These are phyloP conservation scores for Plectrocnemia conspersa DNA, from an alignment of 1,140 invertebrate genomes.

Conservation along the genomic window DNA sequence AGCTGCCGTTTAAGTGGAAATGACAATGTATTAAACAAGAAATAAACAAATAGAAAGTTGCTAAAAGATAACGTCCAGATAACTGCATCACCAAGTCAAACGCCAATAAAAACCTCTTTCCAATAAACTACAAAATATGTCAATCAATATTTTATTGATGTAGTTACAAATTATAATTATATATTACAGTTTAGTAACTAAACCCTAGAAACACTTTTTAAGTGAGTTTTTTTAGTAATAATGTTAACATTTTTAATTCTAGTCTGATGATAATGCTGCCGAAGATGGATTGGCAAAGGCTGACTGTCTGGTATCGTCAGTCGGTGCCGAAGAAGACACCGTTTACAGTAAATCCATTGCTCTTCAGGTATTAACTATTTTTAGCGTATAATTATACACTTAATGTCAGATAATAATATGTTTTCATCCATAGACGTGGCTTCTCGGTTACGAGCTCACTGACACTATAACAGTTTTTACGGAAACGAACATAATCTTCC, in stretches of 20 bases:
- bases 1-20: too few relatives aligned
- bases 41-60: too few relatives aligned
- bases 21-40: too few relatives aligned
- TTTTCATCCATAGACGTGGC: slow-evolving; percentile 74
- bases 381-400: background rate
- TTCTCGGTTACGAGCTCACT: slow-evolving; percentile 93
- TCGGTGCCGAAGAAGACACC: slow-evolving; percentile 90
- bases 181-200: background rate
- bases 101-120: too few relatives aligned
- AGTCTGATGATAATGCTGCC: slow-evolving; percentile 66
- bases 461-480: slow-evolving; percentile 93
- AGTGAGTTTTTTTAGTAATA: background rate
- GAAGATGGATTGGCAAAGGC: slow-evolving; percentile 79
- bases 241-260: slow-evolving; percentile 33
- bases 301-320: slow-evolving; percentile 85
- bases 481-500: slow-evolving; percentile 77
- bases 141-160: background rate
- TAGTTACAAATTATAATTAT: background rate
- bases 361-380: slow-evolving; percentile 67
- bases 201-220: background rate
- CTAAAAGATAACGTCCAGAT: too few relatives aligned
- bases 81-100: too few relatives aligned
- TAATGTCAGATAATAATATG: too few relatives aligned
- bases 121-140: too few relatives aligned
- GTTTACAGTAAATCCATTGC: slow-evolving; percentile 94